phyloP scores from a whole-genome alignment of 2,113 vertebrate genomes.

The Otocyon megalotis region DNA sequence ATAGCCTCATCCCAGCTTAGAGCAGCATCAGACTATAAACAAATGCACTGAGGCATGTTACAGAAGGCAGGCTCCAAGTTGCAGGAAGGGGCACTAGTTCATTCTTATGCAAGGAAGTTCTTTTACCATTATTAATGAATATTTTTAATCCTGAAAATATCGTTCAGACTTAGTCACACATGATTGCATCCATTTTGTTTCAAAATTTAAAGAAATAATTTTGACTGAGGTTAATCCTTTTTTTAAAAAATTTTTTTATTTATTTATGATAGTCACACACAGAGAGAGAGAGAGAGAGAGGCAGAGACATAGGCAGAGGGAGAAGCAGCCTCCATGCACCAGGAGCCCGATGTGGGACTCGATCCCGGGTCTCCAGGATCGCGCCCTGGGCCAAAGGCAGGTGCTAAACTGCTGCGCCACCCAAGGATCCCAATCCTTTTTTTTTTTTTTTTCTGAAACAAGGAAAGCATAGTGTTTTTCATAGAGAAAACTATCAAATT shows the following conservation, averaged over 20 bases:
- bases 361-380: too few relatives aligned
- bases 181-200: slow-evolving; percentile 82
- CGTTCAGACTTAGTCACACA: slow-evolving; percentile 82
- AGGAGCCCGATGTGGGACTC: too few relatives aligned
- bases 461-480: slow-evolving; percentile 26
- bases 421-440: neutral
- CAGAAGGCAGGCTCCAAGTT: slow-evolving; percentile 27
- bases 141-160: slow-evolving; percentile 82
- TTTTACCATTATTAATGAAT: slow-evolving; percentile 84
- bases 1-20: neutral
- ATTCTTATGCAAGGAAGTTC: slow-evolving; percentile 81
- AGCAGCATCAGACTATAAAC: slow-evolving; percentile 10
- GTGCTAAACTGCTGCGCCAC: too few relatives aligned
- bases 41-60: slow-evolving; percentile 75
- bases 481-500: neutral
- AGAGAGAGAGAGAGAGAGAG: too few relatives aligned
- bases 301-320: too few relatives aligned
- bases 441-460: slow-evolving; percentile 60
- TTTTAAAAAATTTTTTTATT: neutral
- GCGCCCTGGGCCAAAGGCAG: too few relatives aligned
- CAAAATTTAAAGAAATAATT: slow-evolving; percentile 78
- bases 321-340: too few relatives aligned
- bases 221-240: slow-evolving; percentile 74
- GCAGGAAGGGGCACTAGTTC: slow-evolving; percentile 61
- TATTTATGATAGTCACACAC: too few relatives aligned